Conservation (phyloP, 2,113 vertebrate genomes). For the Trinectes maculatus region DNA sequence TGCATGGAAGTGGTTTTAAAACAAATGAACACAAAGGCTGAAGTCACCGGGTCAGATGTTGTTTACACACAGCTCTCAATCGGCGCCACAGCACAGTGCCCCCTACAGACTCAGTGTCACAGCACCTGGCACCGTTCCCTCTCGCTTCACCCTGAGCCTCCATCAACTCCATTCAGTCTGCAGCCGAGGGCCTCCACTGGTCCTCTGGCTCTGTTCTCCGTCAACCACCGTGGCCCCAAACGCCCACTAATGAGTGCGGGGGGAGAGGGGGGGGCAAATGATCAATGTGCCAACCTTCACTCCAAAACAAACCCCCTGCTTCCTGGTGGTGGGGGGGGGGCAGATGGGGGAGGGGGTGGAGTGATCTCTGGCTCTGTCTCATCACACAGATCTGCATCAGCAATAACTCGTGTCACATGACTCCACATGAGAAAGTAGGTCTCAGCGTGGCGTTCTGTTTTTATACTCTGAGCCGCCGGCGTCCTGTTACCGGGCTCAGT, state of each 20-base stretch:
- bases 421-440: neutral
- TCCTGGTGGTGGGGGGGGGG: neutral
- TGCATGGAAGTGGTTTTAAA: too few relatives aligned
- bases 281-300: slow-evolving; percentile 37
- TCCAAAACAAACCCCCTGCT: neutral
- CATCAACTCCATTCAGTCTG: slow-evolving; percentile 49
- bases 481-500: slow-evolving; percentile 6
- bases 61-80: too few relatives aligned
- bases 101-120: slow-evolving; percentile 20
- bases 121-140: slow-evolving; percentile 53
- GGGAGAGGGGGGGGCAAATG: slow-evolving; percentile 39
- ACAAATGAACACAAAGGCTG: too few relatives aligned
- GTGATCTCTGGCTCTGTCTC: neutral
- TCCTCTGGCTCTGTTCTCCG: slow-evolving; percentile 55
- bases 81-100: too few relatives aligned
- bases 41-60: too few relatives aligned
- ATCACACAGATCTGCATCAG: too few relatives aligned
- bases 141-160: slow-evolving; percentile 8
- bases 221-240: slow-evolving; percentile 49
- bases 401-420: too few relatives aligned
- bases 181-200: slow-evolving; percentile 48
- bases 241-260: slow-evolving; percentile 67
- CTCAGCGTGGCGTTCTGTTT: neutral
- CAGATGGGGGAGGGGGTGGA: neutral
- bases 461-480: too few relatives aligned